Percentiles rank a stretch among this genome's conserved stretches.
phyloP scores from a whole-genome alignment of 2,113 vertebrate genomes.

The Dasypus novemcinctus region DNA sequence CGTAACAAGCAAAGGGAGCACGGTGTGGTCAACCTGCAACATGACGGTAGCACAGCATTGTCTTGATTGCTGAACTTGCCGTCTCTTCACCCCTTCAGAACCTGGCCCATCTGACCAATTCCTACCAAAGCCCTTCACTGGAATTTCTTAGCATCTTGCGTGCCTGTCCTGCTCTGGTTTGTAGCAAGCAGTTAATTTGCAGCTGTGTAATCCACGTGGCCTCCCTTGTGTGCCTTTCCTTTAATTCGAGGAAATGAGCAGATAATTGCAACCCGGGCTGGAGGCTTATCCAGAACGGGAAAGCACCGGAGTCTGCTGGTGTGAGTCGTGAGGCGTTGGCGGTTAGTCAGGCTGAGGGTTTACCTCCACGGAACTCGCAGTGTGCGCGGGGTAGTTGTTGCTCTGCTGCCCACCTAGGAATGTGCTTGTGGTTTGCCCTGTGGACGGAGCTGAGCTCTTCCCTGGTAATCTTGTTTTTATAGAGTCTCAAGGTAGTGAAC shows the following conservation, averaged over 20 bases:
- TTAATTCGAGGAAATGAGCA: not conserved
- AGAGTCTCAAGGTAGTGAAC: not conserved
- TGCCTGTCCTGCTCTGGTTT: accelerated
- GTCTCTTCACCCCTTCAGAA: too few relatives aligned
- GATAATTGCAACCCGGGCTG: not conserved
- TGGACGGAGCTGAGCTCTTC: not conserved
- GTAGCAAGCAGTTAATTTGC: not conserved
- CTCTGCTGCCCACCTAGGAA: not conserved
- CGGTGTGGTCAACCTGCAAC: accelerated
- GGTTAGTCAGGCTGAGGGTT: accelerated
- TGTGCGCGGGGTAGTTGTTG: accelerated
- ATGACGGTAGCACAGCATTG: accelerated
- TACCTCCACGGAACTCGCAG: accelerated
- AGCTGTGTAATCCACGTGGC: not conserved
- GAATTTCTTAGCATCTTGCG: not conserved
- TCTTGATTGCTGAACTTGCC: too few relatives aligned
- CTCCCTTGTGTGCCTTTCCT: not conserved
- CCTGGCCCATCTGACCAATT: too few relatives aligned
- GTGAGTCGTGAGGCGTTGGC: not conserved
- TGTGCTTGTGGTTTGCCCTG: not conserved
- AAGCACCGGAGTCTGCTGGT: not conserved
- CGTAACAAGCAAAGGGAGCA: accelerated
- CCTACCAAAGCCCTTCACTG: accelerated
- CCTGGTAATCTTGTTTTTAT: not conserved
- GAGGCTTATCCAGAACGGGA: too few relatives aligned